Evolutionary conservation across 2,797 vertebrate species (phyloP).

Genomic region (Tolypeutes matacus): DNA sequence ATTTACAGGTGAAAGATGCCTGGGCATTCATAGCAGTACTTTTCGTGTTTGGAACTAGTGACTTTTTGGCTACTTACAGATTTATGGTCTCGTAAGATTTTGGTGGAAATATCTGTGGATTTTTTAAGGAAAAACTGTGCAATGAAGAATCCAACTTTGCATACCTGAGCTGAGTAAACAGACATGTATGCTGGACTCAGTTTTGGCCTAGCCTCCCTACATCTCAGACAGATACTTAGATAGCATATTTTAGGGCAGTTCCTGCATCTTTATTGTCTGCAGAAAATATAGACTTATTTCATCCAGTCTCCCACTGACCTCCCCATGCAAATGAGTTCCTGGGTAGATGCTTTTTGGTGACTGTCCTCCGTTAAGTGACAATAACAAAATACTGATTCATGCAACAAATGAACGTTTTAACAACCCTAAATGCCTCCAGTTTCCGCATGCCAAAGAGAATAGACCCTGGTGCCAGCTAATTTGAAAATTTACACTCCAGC

Average conservation of each 20-base stretch:
- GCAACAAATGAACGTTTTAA: conserved; percentile 63
- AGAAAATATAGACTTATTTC: neutral
- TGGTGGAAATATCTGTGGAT: neutral
- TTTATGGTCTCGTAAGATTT: neutral
- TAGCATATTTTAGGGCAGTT: neutral
- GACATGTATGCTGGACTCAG: neutral
- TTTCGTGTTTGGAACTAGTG: neutral
- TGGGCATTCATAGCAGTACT: neutral
- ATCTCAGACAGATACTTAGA: neutral
- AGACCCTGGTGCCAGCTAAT: conserved; percentile 77
- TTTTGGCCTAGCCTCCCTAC: neutral
- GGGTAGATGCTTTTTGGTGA: neutral
- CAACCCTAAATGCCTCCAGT: conserved; percentile 66
- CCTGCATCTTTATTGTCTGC: neutral
- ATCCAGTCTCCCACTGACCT: neutral
- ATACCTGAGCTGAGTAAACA: neutral
- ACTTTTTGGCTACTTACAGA: neutral
- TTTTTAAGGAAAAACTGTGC: neutral
- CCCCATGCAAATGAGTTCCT: neutral
- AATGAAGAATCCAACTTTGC: neutral
- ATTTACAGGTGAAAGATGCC: neutral
- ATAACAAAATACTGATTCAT: conserved; percentile 66
- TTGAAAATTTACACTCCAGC: conserved; percentile 72
- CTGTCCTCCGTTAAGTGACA: conserved; percentile 43
- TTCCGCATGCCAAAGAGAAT: conserved; percentile 64